These are phyloP conservation scores for Oryzias celebensis DNA, from an alignment of 2,113 vertebrate species.

Conservation along the genomic window DNA sequence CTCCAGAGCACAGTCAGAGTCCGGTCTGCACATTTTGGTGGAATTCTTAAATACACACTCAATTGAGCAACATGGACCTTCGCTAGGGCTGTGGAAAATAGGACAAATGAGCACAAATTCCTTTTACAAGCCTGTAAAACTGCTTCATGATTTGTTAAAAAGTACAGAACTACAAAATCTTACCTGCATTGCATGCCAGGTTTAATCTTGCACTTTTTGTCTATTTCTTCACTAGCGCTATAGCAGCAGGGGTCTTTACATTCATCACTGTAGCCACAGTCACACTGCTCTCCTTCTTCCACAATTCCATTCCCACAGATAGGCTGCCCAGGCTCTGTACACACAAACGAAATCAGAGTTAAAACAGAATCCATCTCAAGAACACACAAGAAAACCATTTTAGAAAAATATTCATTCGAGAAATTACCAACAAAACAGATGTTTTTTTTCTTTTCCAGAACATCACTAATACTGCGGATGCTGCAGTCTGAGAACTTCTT, in stretches of 20 bases:
- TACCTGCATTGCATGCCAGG: constrained; percentile 87
- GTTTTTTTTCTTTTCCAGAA: constrained; percentile 88
- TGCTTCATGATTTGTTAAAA: neutral
- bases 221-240: constrained; percentile 83
- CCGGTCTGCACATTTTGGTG: constrained; percentile 79
- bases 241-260: constrained; percentile 91
- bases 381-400: neutral
- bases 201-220: constrained; percentile 85
- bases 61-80: constrained; percentile 90
- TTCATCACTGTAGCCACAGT: constrained; percentile 95
- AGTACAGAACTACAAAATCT: neutral
- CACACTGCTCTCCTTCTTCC: constrained; percentile 90
- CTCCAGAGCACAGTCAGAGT: constrained; percentile 86
- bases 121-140: neutral
- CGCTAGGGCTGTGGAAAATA: constrained; percentile 82
- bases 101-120: neutral
- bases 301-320: constrained; percentile 97
- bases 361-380: constrained; percentile 24
- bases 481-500: constrained; percentile 97
- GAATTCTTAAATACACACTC: constrained; percentile 77
- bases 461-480: constrained; percentile 92
- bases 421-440: constrained; percentile 91
- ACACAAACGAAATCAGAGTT: constrained; percentile 12
- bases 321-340: constrained; percentile 93
- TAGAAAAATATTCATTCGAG: neutral